These are phyloP conservation scores for Adelosebastes latens DNA, from an alignment of 2,797 vertebrate species.

Conservation along the genomic window DNA sequence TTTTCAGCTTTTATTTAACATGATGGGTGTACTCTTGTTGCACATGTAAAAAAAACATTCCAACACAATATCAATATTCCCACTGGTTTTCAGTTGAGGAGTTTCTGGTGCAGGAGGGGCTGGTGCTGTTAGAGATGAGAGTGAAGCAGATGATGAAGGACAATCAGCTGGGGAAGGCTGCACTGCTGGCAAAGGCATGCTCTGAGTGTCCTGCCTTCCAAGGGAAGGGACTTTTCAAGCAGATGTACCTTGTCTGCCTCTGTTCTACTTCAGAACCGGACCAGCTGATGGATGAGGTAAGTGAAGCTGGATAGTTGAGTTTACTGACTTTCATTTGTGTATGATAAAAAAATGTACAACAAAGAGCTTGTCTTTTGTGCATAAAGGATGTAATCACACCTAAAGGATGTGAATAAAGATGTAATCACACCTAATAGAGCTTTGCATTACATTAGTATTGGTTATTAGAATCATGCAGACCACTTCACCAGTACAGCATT, in stretches of 20 bases:
- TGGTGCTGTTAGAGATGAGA: constrained; percentile 90
- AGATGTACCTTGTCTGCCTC: constrained; percentile 94
- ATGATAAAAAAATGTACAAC: neutral
- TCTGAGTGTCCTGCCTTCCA: constrained; percentile 86
- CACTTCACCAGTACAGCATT: neutral
- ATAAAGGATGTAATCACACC: neutral
- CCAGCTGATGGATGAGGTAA: constrained; percentile 93
- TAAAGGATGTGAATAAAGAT: too few relatives aligned
- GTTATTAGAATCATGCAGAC: too few relatives aligned
- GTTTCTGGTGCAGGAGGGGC: constrained; percentile 91
- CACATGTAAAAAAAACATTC: too few relatives aligned
- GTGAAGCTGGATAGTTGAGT: constrained; percentile 6
- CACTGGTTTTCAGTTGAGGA: constrained; percentile 85
- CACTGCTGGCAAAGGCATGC: constrained; percentile 90
- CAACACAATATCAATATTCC: neutral
- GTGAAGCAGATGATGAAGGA: constrained; percentile 95
- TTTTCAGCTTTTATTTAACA: too few relatives aligned
- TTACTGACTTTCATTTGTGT: neutral
- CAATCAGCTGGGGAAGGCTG: constrained; percentile 86
- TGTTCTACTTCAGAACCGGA: constrained; percentile 90
- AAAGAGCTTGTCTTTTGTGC: neutral
- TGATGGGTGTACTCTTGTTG: too few relatives aligned
- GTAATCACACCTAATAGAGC: too few relatives aligned
- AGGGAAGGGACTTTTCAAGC: constrained; percentile 90
- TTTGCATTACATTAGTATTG: neutral